Percentiles rank a stretch among this genome's conserved stretches.
phyloP scores from a whole-genome alignment of 2,797 vertebrate genomes.

The Clarias fuscus region DNA sequence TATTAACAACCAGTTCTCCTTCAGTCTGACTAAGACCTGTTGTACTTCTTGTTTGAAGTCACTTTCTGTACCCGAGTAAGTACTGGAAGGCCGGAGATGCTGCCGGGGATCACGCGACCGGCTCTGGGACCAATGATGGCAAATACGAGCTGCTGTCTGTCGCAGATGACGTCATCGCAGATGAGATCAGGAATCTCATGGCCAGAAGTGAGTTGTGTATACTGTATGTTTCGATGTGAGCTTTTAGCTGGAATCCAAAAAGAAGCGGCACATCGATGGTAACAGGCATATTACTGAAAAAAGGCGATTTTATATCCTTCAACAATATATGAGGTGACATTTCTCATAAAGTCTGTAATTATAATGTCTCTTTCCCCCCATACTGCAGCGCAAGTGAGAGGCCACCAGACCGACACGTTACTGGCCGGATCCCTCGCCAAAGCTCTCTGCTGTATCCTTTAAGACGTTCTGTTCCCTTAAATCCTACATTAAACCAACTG shows the following conservation, averaged over 20 bases:
- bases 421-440: constrained; percentile 92
- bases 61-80: constrained; percentile 91
- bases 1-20: neutral
- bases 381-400: constrained; percentile 82
- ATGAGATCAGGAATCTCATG: constrained; percentile 90
- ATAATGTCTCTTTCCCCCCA: neutral
- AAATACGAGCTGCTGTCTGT: constrained; percentile 92
- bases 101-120: constrained; percentile 69
- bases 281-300: neutral
- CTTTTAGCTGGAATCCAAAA: neutral
- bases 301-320: neutral
- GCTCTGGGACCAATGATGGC: constrained; percentile 84
- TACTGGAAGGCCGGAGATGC: constrained; percentile 71
- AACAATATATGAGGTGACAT: neutral
- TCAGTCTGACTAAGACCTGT: neutral
- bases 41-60: constrained; percentile 67
- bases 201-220: constrained; percentile 75
- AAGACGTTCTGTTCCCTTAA: neutral
- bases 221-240: neutral
- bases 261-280: neutral
- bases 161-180: constrained; percentile 84
- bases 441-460: constrained; percentile 98
- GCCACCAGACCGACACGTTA: constrained; percentile 88
- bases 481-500: too few species aligned
- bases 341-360: neutral